phyloP scores from a whole-genome alignment of 2,113 vertebrate species.

The Antechinus flavipes region DNA sequence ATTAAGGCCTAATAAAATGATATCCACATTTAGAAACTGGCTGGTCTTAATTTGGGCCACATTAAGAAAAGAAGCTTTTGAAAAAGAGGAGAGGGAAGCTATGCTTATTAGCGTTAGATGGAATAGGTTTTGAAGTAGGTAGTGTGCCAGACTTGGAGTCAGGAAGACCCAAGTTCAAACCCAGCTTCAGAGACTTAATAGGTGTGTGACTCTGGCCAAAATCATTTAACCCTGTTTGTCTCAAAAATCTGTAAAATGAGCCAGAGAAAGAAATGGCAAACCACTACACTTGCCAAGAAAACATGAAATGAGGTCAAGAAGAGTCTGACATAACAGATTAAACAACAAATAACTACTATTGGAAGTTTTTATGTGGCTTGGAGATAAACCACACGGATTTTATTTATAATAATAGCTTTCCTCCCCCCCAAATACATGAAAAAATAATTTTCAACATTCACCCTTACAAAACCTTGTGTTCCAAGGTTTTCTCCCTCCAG shows the following conservation, averaged over 20 bases:
- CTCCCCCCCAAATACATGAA: no score
- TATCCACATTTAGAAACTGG: background rate
- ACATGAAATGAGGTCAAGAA: background rate
- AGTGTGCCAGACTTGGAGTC: no score
- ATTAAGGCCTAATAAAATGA: background rate
- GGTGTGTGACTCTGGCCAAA: background rate
- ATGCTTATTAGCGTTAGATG: no score
- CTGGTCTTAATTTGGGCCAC: background rate
- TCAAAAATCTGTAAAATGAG: background rate
- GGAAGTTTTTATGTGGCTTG: background rate
- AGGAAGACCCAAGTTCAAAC: background rate
- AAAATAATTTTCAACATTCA: no score
- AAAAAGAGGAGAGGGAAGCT: no score
- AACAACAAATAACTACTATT: background rate
- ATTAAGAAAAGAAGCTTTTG: background rate
- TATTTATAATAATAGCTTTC: background rate
- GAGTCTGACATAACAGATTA: background rate
- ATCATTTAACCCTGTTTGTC: background rate
- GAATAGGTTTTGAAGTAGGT: no score
- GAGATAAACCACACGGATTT: background rate
- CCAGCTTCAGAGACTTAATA: background rate
- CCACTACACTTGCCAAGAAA: background rate
- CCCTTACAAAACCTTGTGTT: no score
- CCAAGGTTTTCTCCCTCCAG: no score
- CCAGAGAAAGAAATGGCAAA: background rate